A percentile compares a stretch with the other conserved stretches of the same genome.
Evolutionary conservation across 2,797 vertebrate genomes (phyloP).

Genomic region (Spondyliosoma cantharus): DNA sequence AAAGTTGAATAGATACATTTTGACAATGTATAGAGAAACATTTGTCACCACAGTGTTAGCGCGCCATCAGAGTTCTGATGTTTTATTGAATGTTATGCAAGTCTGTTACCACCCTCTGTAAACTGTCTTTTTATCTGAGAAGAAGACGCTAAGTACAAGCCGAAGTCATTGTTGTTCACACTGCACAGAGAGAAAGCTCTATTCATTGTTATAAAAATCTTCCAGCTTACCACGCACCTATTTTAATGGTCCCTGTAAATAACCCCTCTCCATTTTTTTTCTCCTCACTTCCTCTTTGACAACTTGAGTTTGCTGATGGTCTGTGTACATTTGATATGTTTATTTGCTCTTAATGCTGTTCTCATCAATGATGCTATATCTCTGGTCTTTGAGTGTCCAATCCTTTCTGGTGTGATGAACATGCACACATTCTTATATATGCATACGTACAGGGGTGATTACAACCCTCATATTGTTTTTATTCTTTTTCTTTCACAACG

Average conservation of each 20-base stretch:
- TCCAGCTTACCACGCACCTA: slow-evolving; percentile 11
- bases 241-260: slow-evolving; percentile 59
- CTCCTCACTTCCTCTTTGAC: slow-evolving; percentile 33
- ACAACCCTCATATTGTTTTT: slow-evolving; percentile 1
- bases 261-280: slow-evolving; percentile 26
- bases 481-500: slow-evolving; percentile 5
- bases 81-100: slow-evolving; percentile 48
- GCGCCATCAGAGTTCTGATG: slow-evolving; percentile 29
- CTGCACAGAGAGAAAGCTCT: slow-evolving; percentile 13
- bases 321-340: slow-evolving; percentile 67
- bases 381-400: slow-evolving; percentile 76
- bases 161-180: slow-evolving; percentile 27
- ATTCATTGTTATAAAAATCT: slow-evolving; percentile 19
- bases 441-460: slow-evolving; percentile 3
- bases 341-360: slow-evolving; percentile 67
- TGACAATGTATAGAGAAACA: slow-evolving; percentile 35
- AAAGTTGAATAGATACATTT: slow-evolving; percentile 50
- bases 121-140: slow-evolving; percentile 27
- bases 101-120: slow-evolving; percentile 56
- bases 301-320: slow-evolving; percentile 55
- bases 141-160: slow-evolving; percentile 17
- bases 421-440: slow-evolving; percentile 67
- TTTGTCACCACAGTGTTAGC: slow-evolving; percentile 38
- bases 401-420: slow-evolving; percentile 76
- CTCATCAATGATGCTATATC: slow-evolving; percentile 77